Conservation (phyloP, 64 coral and sea anemone species). For the Porites australiensis region DNA sequence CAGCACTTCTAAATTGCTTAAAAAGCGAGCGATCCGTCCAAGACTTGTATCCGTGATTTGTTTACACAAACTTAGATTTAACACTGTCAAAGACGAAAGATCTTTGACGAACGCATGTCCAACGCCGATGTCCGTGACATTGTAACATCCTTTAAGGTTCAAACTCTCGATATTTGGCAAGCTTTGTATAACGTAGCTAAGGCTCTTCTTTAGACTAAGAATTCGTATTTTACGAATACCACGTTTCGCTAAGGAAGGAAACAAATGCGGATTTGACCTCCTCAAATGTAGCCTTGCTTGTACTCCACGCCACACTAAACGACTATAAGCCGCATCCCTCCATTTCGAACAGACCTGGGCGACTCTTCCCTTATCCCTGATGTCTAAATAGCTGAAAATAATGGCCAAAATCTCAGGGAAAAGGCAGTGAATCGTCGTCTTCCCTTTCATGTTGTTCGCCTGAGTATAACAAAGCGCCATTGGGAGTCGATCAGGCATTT, state of each 20-base stretch:
- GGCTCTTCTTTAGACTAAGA: slow-evolving; percentile 94
- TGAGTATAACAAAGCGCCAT: slow-evolving; percentile 76
- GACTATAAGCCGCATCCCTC: slow-evolving; percentile 93
- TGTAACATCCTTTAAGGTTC: slow-evolving; percentile 98
- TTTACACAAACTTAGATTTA: slow-evolving; percentile 99
- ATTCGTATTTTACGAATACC: slow-evolving; percentile 99
- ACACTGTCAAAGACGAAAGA: slow-evolving; percentile 97
- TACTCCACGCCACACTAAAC: slow-evolving; percentile 92
- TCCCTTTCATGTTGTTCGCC: slow-evolving; percentile 86
- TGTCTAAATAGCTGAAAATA: slow-evolving; percentile 98
- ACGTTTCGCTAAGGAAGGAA: slow-evolving; percentile 98
- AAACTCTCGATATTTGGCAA: slow-evolving; percentile 93
- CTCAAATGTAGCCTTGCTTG: slow-evolving; percentile 98
- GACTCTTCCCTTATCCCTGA: slow-evolving; percentile 96
- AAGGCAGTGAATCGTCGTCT: slow-evolving; percentile 89
- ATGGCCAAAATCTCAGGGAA: slow-evolving; percentile 99
- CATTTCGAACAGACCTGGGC: slow-evolving; percentile 95
- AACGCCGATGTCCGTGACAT: slow-evolving; percentile 98
- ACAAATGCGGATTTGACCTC: slow-evolving; percentile 97
- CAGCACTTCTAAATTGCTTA: slow-evolving; percentile 90
- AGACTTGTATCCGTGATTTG: slow-evolving; percentile 98
- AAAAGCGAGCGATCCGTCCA: slow-evolving; percentile 87
- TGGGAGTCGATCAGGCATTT: slow-evolving; percentile 98
- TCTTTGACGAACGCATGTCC: slow-evolving; percentile 95
- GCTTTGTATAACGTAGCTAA: slow-evolving; percentile 96